These are phyloP conservation scores for Prinia subflava DNA, from an alignment of 2,113 vertebrate genomes.

Conservation along the genomic window DNA sequence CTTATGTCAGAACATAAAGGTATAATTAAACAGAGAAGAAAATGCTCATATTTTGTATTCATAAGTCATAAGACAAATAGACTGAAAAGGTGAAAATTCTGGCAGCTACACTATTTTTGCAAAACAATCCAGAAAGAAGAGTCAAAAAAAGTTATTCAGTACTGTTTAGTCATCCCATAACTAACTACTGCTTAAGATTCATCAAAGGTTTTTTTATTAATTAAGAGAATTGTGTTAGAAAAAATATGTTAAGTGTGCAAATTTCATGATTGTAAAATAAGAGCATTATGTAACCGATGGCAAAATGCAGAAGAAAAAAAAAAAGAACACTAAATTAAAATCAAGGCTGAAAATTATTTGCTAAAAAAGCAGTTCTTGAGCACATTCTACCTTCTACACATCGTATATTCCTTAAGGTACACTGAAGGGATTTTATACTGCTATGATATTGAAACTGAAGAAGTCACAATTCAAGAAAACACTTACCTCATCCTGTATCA, in stretches of 20 bases:
- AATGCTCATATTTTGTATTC: background rate
- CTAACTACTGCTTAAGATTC: background rate
- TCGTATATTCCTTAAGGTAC: background rate
- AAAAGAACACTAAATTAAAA: background rate
- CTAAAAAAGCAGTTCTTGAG: background rate
- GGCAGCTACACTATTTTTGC: fast-evolving
- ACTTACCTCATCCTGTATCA: background rate
- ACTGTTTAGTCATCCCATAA: background rate
- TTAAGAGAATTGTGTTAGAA: background rate
- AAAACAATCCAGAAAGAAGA: background rate
- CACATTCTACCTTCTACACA: background rate
- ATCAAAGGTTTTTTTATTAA: background rate
- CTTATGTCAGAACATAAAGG: background rate
- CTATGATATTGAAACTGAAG: background rate
- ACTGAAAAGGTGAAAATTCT: background rate
- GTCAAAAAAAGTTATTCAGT: background rate
- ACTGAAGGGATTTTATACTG: background rate
- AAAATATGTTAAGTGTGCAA: background rate
- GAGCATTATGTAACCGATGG: background rate
- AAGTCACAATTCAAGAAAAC: background rate
- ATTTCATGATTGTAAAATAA: background rate
- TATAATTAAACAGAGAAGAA: background rate
- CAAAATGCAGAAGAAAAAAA: background rate
- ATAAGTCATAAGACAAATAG: background rate
- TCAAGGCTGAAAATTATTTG: background rate